Evolutionary conservation across 2,888 invertebrate genomes (phyloP).

Genomic region (Margaritifera margaritifera): DNA sequence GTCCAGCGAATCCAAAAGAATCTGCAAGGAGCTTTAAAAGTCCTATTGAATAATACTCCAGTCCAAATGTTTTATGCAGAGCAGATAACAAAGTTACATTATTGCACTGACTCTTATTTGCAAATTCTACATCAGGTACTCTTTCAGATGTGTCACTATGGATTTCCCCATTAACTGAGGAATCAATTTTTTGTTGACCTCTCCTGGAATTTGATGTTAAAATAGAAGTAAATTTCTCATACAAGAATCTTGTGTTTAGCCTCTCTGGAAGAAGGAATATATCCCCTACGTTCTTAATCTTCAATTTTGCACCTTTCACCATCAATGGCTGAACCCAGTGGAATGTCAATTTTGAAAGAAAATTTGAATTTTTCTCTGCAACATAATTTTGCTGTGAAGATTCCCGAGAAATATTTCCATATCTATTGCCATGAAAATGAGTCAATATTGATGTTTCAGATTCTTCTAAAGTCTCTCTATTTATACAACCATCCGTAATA

Average conservation of each 20-base stretch:
- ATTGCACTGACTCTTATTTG: slow-evolving; percentile 3
- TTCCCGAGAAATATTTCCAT: slow-evolving; percentile 28
- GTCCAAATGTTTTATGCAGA: slow-evolving; percentile 66
- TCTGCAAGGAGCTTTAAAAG: slow-evolving; percentile 84
- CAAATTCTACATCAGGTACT: slow-evolving; percentile 34
- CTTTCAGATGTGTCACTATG: not conserved
- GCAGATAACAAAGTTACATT: slow-evolving; percentile 48
- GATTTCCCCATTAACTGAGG: too few species aligned
- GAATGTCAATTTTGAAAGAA: slow-evolving; percentile 85
- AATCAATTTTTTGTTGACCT: too few species aligned
- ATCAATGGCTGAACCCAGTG: slow-evolving; percentile 91
- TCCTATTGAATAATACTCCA: slow-evolving; percentile 67
- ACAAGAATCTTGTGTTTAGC: slow-evolving; percentile 57
- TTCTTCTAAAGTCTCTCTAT: slow-evolving; percentile 47
- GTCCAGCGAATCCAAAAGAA: slow-evolving; percentile 88
- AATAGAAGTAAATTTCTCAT: slow-evolving; percentile 49
- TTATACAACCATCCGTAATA: slow-evolving; percentile 28
- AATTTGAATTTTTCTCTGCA: slow-evolving; percentile 82
- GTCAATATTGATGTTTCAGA: slow-evolving; percentile 39
- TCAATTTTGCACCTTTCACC: slow-evolving; percentile 69
- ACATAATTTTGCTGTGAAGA: slow-evolving; percentile 18
- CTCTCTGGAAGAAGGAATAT: slow-evolving; percentile 63
- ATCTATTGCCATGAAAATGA: slow-evolving; percentile 26
- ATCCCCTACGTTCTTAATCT: slow-evolving; percentile 76
- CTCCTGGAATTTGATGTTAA: slow-evolving; percentile 20